Percentiles rank a stretch among this genome's conserved stretches.
Evolutionary conservation across 2,888 invertebrate species (phyloP).

Genomic region (Cryptocephalus primarius): DNA sequence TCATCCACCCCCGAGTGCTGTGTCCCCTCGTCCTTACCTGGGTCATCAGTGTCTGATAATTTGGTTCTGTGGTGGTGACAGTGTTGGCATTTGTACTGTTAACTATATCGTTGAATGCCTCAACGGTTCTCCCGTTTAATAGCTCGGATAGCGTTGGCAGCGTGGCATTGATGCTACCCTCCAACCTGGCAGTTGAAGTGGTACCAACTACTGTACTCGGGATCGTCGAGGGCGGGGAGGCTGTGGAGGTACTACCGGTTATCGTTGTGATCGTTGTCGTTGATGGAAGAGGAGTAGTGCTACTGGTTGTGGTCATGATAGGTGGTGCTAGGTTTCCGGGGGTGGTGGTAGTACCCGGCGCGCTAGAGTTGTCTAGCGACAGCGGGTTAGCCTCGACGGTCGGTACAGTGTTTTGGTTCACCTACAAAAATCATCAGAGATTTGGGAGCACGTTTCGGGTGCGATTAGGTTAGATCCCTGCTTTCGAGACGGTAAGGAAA

Average conservation of each 20-base stretch:
- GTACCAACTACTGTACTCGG: slow-evolving; percentile 14
- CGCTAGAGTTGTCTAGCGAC: slow-evolving; percentile 3
- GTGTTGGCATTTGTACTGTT: slow-evolving; percentile 27
- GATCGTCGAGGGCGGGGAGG: neutral
- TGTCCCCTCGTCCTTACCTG: slow-evolving; percentile 38
- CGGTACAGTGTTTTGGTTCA: slow-evolving; percentile 18
- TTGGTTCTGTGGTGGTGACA: slow-evolving; percentile 11
- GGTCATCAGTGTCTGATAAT: slow-evolving; percentile 45
- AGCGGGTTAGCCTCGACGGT: slow-evolving; percentile 17
- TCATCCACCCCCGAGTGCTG: neutral
- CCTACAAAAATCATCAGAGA: slow-evolving; percentile 15
- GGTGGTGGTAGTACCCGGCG: slow-evolving; percentile 11
- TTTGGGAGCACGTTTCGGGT: too few relatives aligned
- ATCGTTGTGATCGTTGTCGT: neutral
- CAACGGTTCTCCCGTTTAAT: slow-evolving; percentile 47
- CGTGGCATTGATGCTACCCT: slow-evolving; percentile 34
- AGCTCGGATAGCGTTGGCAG: slow-evolving; percentile 49
- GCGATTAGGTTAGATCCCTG: neutral
- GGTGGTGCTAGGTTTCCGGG: slow-evolving; percentile 5
- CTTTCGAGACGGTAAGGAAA: slow-evolving; percentile 2
- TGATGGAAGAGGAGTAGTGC: slow-evolving; percentile 1
- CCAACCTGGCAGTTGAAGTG: slow-evolving; percentile 2
- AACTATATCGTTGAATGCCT: slow-evolving; percentile 47
- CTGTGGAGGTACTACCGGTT: slow-evolving; percentile 4
- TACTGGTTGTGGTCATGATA: neutral